A percentile compares a stretch with the other conserved stretches of the same genome.
phyloP scores from a whole-genome alignment of 2,113 vertebrate genomes.

The Oryzias javanicus region DNA sequence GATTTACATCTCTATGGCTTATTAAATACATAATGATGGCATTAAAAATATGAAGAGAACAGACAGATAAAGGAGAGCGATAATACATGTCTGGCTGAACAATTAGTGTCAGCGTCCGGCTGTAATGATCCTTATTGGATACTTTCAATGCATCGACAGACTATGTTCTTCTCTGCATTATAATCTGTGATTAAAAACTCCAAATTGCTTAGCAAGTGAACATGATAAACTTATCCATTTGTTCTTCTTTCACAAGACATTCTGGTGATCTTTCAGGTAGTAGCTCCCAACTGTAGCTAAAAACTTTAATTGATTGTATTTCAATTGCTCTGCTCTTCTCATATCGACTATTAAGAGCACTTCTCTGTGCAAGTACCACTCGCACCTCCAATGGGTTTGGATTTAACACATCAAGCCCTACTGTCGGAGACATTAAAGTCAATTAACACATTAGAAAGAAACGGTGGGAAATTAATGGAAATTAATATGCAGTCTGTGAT shows the following conservation, averaged over 20 bases:
- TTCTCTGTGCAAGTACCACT: neutral
- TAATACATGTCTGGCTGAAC: conserved; percentile 49
- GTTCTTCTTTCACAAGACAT: conserved; percentile 11
- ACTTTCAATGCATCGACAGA: conserved; percentile 26
- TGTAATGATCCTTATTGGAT: conserved; percentile 41
- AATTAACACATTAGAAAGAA: neutral
- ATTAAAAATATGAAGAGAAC: conserved; percentile 56
- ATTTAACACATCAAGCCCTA: neutral
- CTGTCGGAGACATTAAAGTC: neutral
- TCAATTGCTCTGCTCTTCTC: neutral
- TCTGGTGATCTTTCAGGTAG: conserved; percentile 10
- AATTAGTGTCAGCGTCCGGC: conserved; percentile 33
- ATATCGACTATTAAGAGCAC: neutral
- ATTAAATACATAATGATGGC: conserved; percentile 63
- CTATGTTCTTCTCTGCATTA: conserved; percentile 5
- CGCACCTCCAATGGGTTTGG: neutral
- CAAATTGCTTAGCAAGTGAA: neutral
- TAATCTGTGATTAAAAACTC: conserved; percentile 1
- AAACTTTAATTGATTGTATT: neutral
- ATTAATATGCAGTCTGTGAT: neutral
- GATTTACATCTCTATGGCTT: conserved; percentile 65
- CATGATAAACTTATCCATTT: conserved; percentile 7
- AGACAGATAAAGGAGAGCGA: conserved; percentile 33
- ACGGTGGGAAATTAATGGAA: neutral
- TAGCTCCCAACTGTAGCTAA: neutral